phyloP scores from a whole-genome alignment of 2,113 vertebrate genomes.

The Hippocampus comes region DNA sequence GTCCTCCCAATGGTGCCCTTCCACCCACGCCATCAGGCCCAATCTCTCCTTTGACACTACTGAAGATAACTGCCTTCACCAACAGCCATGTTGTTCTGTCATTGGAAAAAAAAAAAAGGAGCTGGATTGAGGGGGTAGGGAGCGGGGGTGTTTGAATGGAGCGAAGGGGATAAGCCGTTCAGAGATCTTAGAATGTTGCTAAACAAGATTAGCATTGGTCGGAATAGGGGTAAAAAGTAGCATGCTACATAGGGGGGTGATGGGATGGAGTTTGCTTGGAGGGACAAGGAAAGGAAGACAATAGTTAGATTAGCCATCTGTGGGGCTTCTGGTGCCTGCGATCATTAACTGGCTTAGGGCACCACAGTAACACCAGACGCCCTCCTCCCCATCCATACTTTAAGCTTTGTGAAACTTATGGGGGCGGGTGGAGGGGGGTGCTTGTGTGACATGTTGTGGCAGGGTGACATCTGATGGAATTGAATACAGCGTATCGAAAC shows the following conservation, averaged over 20 bases:
- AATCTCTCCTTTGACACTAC: slow-evolving; percentile 45
- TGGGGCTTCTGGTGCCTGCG: slow-evolving; percentile 66
- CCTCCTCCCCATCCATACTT: slow-evolving; percentile 38
- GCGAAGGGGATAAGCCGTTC: slow-evolving; percentile 46
- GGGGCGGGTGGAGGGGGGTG: neutral
- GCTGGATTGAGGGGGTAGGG: slow-evolving; percentile 1
- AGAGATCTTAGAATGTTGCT: slow-evolving; percentile 67
- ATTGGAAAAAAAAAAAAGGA: slow-evolving; percentile 61
- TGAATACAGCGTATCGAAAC: slow-evolving; percentile 41
- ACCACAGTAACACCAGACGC: slow-evolving; percentile 57
- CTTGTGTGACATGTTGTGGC: slow-evolving; percentile 22
- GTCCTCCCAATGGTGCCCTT: slow-evolving; percentile 47
- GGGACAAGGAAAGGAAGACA: slow-evolving; percentile 62
- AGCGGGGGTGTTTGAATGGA: slow-evolving; percentile 15
- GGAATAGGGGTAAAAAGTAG: slow-evolving; percentile 70
- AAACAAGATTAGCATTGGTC: slow-evolving; percentile 74
- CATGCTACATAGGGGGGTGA: slow-evolving; percentile 60
- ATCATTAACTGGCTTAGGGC: slow-evolving; percentile 72
- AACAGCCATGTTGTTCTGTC: slow-evolving; percentile 38
- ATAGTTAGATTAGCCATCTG: slow-evolving; percentile 80
- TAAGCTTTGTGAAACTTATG: slow-evolving; percentile 36
- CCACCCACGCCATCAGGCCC: slow-evolving; percentile 4
- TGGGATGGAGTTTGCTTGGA: slow-evolving; percentile 54
- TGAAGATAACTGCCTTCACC: slow-evolving; percentile 49
- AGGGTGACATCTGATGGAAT: slow-evolving; percentile 33